Conservation (phyloP, 1,140 invertebrate species). For the Brachionus manjavacas region DNA sequence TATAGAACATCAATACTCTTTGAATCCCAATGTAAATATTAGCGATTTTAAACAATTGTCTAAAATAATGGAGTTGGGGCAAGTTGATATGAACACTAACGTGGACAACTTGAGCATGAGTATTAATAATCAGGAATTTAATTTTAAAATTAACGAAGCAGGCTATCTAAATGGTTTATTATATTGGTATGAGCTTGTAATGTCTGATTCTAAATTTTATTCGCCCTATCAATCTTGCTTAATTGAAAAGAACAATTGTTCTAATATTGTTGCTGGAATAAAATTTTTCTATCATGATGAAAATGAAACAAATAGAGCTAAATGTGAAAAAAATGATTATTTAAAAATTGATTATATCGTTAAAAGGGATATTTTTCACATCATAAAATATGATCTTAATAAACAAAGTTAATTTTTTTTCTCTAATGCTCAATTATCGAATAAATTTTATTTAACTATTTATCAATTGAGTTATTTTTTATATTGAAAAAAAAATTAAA, state of each 20-base stretch:
- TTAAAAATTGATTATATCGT: neutral
- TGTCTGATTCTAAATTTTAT: neutral
- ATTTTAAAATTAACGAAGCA: neutral
- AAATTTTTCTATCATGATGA: neutral
- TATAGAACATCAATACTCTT: neutral
- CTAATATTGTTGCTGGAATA: slow-evolving; percentile 2
- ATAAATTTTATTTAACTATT: neutral
- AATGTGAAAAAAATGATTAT: neutral
- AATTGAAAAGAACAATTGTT: neutral
- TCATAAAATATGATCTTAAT: neutral
- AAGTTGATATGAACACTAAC: neutral
- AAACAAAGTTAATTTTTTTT: neutral
- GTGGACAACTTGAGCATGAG: neutral
- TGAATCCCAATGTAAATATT: slow-evolving; percentile 3
- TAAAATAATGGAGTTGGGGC: neutral
- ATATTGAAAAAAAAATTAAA: too few relatives aligned
- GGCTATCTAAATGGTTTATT: neutral
- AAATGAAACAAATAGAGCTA: neutral
- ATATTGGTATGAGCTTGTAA: slow-evolving; percentile 21
- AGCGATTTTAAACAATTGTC: neutral
- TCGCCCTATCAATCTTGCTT: neutral
- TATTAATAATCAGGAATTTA: neutral
- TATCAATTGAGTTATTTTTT: too few relatives aligned
- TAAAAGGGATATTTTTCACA: neutral
- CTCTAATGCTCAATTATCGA: neutral